These are phyloP conservation scores for Alviniconcha strummeri DNA, from an alignment of 2,888 invertebrate species.

Conservation along the genomic window DNA sequence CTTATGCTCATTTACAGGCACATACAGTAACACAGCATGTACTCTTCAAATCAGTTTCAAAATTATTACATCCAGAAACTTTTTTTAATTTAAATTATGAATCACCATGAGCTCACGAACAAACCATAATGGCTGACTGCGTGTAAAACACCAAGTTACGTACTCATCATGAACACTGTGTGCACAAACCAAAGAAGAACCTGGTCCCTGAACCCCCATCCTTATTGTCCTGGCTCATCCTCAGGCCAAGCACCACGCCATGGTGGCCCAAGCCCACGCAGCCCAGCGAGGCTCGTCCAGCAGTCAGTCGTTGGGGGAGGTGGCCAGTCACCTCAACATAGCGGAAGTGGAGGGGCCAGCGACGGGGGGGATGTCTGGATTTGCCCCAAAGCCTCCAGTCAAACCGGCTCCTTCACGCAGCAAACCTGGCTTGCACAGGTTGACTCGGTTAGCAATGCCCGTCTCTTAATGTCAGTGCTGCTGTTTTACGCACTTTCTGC, in stretches of 20 bases:
- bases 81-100: too few relatives aligned
- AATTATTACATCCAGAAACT: too few relatives aligned
- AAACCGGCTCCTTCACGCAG: constrained; percentile 49
- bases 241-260: constrained; percentile 70
- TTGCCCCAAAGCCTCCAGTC: constrained; percentile 64
- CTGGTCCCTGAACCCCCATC: too few relatives aligned
- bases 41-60: too few relatives aligned
- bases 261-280: constrained; percentile 71
- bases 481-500: neutral
- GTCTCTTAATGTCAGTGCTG: neutral
- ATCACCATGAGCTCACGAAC: too few relatives aligned
- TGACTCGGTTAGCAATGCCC: constrained; percentile 55
- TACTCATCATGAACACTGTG: too few relatives aligned
- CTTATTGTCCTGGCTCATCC: too few relatives aligned
- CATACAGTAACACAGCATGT: too few relatives aligned
- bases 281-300: constrained; percentile 49
- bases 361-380: constrained; percentile 13
- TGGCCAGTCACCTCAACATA: constrained; percentile 9
- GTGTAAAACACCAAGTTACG: too few relatives aligned
- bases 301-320: constrained; percentile 4
- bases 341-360: neutral
- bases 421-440: constrained; percentile 56
- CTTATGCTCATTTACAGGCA: too few relatives aligned
- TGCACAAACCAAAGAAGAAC: too few relatives aligned
- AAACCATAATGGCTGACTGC: too few relatives aligned